Conservation (phyloP, 1,140 invertebrate species). For the Palaemon carinicauda region DNA sequence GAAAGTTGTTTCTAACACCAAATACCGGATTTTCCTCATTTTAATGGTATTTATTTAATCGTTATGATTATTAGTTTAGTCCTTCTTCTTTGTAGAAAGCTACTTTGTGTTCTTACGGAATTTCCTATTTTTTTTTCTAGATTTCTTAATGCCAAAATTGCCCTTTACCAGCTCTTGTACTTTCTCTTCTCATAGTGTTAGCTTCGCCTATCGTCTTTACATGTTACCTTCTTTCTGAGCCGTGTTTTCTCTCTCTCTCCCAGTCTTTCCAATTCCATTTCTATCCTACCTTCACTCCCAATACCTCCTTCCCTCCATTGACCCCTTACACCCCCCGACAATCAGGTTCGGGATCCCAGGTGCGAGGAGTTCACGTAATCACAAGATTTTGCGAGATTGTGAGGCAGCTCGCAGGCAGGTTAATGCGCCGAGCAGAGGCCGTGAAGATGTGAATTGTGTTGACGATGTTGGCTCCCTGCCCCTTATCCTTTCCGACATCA, state of each 20-base stretch:
- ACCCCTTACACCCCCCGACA: background rate
- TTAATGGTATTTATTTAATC: background rate
- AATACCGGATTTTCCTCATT: background rate
- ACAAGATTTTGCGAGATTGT: slow-evolving; percentile 55
- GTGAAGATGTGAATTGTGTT: slow-evolving; percentile 50
- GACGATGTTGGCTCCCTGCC: slow-evolving; percentile 7
- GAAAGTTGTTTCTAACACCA: no score
- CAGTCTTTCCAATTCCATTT: background rate
- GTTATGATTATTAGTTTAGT: no score
- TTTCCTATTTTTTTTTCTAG: background rate
- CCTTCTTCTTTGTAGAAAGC: no score
- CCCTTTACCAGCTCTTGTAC: background rate
- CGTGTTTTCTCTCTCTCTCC: background rate
- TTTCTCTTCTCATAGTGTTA: background rate
- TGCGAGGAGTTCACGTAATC: slow-evolving; percentile 55
- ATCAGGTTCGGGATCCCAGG: slow-evolving; percentile 30
- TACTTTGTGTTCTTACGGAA: background rate
- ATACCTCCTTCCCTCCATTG: background rate
- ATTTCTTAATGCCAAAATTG: background rate
- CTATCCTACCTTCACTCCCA: background rate
- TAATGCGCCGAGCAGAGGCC: slow-evolving; percentile 17
- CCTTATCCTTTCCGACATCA: background rate
- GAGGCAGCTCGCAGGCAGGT: slow-evolving; percentile 34
- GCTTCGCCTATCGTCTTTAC: background rate
- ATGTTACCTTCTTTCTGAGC: background rate